Conservation (phyloP, 2,888 invertebrate genomes). For the Monochamus alternatus region DNA sequence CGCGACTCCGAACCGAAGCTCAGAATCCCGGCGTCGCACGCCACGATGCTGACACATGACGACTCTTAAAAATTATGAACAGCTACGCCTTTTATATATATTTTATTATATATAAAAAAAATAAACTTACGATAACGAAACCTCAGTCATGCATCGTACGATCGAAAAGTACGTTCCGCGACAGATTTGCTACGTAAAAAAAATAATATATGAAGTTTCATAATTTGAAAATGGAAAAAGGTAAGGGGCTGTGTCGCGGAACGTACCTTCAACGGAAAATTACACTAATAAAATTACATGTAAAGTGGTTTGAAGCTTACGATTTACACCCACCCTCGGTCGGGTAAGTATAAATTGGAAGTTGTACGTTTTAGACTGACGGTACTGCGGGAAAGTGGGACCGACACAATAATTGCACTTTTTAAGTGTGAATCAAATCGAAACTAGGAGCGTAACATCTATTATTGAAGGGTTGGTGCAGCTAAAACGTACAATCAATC, state of each 20-base stretch:
- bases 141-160: slow-evolving; percentile 55
- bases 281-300: slow-evolving; percentile 62
- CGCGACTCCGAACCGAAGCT: slow-evolving; percentile 4
- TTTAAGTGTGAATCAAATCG: slow-evolving; percentile 46
- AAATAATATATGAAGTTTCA: slow-evolving; percentile 22
- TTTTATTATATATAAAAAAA: slow-evolving; percentile 40
- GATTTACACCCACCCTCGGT: slow-evolving; percentile 52
- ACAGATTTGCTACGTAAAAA: slow-evolving; percentile 37
- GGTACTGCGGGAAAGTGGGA: slow-evolving; percentile 45
- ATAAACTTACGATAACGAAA: slow-evolving; percentile 43
- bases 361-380: slow-evolving; percentile 51
- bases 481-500: slow-evolving; percentile 52
- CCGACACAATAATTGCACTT: slow-evolving; percentile 54
- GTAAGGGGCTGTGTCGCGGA: slow-evolving; percentile 52
- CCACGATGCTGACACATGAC: slow-evolving; percentile 40
- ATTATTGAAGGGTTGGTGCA: slow-evolving; percentile 42
- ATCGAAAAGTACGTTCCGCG: slow-evolving; percentile 52
- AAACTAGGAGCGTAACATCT: slow-evolving; percentile 41
- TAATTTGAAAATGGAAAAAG: slow-evolving; percentile 39
- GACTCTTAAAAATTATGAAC: slow-evolving; percentile 25
- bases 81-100: slow-evolving; percentile 29
- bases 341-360: slow-evolving; percentile 53
- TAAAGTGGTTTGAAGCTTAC: slow-evolving; percentile 53
- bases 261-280: slow-evolving; percentile 56
- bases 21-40: not conserved